A percentile compares a stretch with the other conserved stretches of the same genome.
phyloP scores from a whole-genome alignment of 2,797 vertebrate species.

The Kryptopterus vitreolus region DNA sequence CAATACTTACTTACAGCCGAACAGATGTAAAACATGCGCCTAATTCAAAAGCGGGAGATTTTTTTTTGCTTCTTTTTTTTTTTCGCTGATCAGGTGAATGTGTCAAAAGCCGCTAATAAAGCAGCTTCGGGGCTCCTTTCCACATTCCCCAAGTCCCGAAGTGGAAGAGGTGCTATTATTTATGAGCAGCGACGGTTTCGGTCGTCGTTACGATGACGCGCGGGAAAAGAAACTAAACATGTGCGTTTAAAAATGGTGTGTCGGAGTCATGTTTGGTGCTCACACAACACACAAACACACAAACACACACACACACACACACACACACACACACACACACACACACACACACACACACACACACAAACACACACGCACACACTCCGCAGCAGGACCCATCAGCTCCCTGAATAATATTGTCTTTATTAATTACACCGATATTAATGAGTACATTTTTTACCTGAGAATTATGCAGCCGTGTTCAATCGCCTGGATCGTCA shows the following conservation, averaged over 20 bases:
- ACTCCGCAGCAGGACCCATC: slow-evolving; percentile 21
- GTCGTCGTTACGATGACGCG: too few species aligned
- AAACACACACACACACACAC: too few species aligned
- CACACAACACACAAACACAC: background rate
- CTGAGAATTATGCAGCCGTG: slow-evolving; percentile 18
- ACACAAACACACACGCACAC: background rate
- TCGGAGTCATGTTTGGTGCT: slow-evolving; percentile 13
- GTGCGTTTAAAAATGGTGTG: background rate
- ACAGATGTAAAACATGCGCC: slow-evolving; percentile 61
- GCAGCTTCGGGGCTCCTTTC: too few species aligned
- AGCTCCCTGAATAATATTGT: slow-evolving; percentile 31
- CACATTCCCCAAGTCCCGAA: too few species aligned
- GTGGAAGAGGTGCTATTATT: background rate
- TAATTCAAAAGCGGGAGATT: slow-evolving; percentile 45
- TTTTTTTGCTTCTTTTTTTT: too few species aligned
- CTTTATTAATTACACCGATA: slow-evolving; percentile 29
- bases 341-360: too few species aligned
- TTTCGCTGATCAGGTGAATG: slow-evolving; percentile 37
- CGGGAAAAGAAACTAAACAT: slow-evolving; percentile 18
- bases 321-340: too few species aligned
- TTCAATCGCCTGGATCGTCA: slow-evolving; percentile 19
- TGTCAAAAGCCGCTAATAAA: slow-evolving; percentile 13
- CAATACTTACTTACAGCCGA: slow-evolving; percentile 32
- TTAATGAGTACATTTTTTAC: slow-evolving; percentile 30
- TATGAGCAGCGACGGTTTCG: too few species aligned